Base-by-base conservation (phyloP, 1,140 invertebrate genomes). In the Drosophila nikananu region DNA sequence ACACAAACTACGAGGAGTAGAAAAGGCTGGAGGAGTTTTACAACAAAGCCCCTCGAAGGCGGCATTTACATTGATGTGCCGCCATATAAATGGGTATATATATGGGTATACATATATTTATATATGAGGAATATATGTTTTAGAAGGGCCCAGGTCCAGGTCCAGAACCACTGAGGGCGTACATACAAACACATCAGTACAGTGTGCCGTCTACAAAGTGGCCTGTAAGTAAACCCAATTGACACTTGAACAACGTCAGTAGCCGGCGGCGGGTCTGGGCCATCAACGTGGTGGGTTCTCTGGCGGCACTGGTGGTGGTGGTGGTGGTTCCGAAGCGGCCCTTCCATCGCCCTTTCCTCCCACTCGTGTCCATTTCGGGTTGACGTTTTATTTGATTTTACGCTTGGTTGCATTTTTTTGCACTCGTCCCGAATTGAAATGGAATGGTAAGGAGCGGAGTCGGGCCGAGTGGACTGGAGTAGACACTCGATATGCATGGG, bases 341-440 rank as follows among this genome's bases (percentile, higher is more conserved):
- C 68, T 64, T 23, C 52, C 52, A 55, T 55, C 52, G 52, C 52
- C 52, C 52, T 37, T 37, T 65, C 32, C 61, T 44, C 72, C 54
- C 72, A 68, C 65, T 78, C 75, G 60, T 27, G 59, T 68, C 73
- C 73, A 77, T 75, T 71, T 63, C 54, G 84, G 79, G 80, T 83
- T 86, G 83, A 86, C 84, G 86, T 86, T 89, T 90, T 89, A 89
- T 89, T 89, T 89, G 84, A 89, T 89, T 89, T 89, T 86, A 80
- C 84, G 84, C 84, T 86, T 90, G 74, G 84, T 54, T 90, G 84
- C 81, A 55, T 86, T 90, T 86, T 72, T 78, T 63, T 84, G 82
- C 81, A 84, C 81, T 83, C 80, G 77, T 63, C 80, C 64, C 48
- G 25, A 49, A 23, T 35, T 21, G 51, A 42, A 57, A 35, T 41